A percentile compares a stretch with the other conserved stretches of the same genome.
phyloP scores from a whole-genome alignment of 2,113 vertebrate genomes.

The Forbesichthys papilliferus region DNA sequence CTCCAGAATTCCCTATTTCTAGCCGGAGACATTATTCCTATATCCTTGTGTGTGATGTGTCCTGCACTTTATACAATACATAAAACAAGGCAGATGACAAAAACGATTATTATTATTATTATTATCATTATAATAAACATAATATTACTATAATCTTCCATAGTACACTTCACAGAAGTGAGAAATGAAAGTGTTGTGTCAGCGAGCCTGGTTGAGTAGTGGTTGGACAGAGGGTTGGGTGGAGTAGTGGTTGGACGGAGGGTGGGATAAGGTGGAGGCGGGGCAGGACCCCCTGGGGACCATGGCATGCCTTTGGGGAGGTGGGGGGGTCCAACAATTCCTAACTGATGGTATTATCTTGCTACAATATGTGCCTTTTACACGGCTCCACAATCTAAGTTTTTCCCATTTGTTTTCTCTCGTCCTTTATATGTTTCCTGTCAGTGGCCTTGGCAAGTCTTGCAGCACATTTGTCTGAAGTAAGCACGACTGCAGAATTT shows the following conservation, averaged over 20 bases:
- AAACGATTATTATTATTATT: slow-evolving; percentile 63
- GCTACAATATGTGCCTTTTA: background rate
- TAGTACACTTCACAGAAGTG: slow-evolving; percentile 99
- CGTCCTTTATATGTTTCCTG: slow-evolving; percentile 45
- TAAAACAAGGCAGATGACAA: slow-evolving; percentile 3
- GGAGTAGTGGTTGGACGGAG: slow-evolving; percentile 54
- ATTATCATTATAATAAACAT: slow-evolving; percentile 80
- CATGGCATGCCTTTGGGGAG: slow-evolving; percentile 48
- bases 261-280: slow-evolving; percentile 66
- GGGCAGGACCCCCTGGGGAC: background rate
- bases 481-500: slow-evolving; percentile 99
- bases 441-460: slow-evolving; percentile 99
- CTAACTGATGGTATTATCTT: no score
- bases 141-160: slow-evolving; percentile 77
- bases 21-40: slow-evolving; percentile 12
- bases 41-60: slow-evolving; percentile 42
- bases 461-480: slow-evolving; percentile 99
- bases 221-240: slow-evolving; percentile 87
- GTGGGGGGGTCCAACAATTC: slow-evolving; percentile 52
- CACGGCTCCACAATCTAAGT: slow-evolving; percentile 29
- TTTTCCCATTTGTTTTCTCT: slow-evolving; percentile 48
- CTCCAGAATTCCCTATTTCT: background rate
- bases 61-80: slow-evolving; percentile 68
- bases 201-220: slow-evolving; percentile 91
- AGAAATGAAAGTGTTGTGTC: slow-evolving; percentile 87